Evolutionary conservation across 2,113 vertebrate species (phyloP).

Genomic region (Corythornis cristatus): DNA sequence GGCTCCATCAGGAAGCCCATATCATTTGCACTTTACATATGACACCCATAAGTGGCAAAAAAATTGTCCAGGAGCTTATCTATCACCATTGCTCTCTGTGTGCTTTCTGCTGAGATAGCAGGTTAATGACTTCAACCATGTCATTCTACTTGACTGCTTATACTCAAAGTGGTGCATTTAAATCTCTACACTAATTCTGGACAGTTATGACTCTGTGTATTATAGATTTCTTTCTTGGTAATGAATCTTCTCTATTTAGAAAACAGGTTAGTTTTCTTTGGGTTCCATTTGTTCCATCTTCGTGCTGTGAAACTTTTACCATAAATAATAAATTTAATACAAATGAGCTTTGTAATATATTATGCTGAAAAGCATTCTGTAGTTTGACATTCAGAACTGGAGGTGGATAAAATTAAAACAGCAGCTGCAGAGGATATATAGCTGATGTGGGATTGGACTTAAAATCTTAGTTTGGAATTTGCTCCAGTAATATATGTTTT

Average conservation of each 20-base stretch:
- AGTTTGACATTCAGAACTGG: background rate
- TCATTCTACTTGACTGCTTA: background rate
- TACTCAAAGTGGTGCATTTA: background rate
- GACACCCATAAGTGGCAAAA: background rate
- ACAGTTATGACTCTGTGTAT: background rate
- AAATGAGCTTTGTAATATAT: background rate
- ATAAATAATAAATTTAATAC: background rate
- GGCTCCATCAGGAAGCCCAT: background rate
- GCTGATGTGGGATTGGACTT: background rate
- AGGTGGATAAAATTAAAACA: background rate
- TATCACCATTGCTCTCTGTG: background rate
- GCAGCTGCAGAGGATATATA: background rate
- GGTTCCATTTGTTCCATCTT: background rate
- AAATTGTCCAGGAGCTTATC: background rate
- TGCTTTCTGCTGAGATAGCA: background rate
- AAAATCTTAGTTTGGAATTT: background rate
- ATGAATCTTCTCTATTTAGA: background rate
- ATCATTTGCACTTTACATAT: background rate
- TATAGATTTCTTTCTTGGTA: background rate
- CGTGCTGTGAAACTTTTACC: background rate
- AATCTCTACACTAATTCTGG: background rate
- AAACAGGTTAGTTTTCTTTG: background rate
- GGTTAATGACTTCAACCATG: background rate
- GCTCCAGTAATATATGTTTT: background rate
- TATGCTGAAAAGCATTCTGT: background rate